Conservation (phyloP, 2,888 invertebrate species). For the Mythimna albipuncta region DNA sequence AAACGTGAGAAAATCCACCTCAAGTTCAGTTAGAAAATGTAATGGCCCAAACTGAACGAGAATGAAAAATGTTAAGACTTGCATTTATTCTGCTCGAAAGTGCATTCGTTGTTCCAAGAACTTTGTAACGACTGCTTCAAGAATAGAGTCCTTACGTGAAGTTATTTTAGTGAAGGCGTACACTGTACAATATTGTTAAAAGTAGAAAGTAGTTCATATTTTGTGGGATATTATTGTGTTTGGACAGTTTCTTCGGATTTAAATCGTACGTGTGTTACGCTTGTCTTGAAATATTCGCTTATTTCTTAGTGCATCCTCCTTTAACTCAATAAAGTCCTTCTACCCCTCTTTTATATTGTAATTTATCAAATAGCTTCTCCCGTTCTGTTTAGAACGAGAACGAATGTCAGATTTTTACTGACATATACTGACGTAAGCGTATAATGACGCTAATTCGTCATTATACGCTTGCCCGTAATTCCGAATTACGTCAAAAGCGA, state of each 20-base stretch:
- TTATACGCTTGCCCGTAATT: too few relatives aligned
- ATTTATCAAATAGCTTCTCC: too few relatives aligned
- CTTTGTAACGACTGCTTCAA: slow-evolving; percentile 37
- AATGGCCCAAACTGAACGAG: slow-evolving; percentile 51
- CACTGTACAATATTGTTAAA: slow-evolving; percentile 22
- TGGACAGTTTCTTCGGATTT: slow-evolving; percentile 9
- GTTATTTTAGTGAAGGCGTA: slow-evolving; percentile 28
- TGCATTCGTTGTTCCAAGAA: slow-evolving; percentile 35
- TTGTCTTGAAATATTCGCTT: slow-evolving; percentile 1
- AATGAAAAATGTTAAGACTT: slow-evolving; percentile 38
- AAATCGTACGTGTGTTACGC: neutral
- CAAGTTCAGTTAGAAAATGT: slow-evolving; percentile 33
- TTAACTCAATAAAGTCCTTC: neutral
- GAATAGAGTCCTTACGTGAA: slow-evolving; percentile 11
- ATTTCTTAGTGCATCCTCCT: neutral
- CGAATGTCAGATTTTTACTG: too few relatives aligned
- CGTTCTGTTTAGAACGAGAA: too few relatives aligned
- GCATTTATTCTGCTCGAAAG: slow-evolving; percentile 41
- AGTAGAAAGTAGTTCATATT: slow-evolving; percentile 14
- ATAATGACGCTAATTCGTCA: too few relatives aligned
- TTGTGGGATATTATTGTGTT: slow-evolving; percentile 7
- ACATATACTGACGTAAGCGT: too few relatives aligned
- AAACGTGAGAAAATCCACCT: slow-evolving; percentile 47
- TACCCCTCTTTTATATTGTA: too few relatives aligned
- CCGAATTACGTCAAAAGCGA: too few relatives aligned